Base-by-base conservation (phyloP, 2,797 vertebrate genomes). In the Gymnodraco acuticeps region DNA sequence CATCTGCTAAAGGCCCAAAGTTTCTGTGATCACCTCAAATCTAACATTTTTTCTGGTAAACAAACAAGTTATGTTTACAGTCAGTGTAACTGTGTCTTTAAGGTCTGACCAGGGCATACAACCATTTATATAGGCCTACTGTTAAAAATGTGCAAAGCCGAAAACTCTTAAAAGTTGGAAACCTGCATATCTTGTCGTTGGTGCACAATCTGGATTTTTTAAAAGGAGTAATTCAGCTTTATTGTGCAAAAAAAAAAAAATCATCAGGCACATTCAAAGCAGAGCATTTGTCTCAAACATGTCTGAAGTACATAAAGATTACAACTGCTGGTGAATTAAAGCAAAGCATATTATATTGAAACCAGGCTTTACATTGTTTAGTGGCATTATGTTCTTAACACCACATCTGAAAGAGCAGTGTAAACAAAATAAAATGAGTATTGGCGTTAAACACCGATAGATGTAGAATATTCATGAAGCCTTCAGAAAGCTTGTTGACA, bases 391-490 rank as follows among this genome's bases (percentile, higher is more conserved):
- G 2, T 17, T 54, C 1, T 61, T 54, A n/a, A 48, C 33, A 16
- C 9, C 48, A 17, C 38, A 42, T 27, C 53, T 64, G 19, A 51
- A 45, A 74, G n/a, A 68, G 62, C 33, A 41, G 41, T 74, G 13
- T 1, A 47, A 61, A 54, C 51, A 16, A 65, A 52, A 1, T 16
- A 10, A 8, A 19, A 27, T 52, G 51, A 64, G 23, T 47, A 66
- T 4, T 54, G 9, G 19, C 38, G 68, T 51, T 14, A 33, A 38
- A 50, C 38, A 13, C 50, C 3, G 16, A 43, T 43, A 41, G 47
- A 54, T 69, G 33, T 50, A 8, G 42, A 62, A 23, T 64, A 53
- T 69, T 75, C 69, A 33, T 17, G 16, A 31, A 19, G 20, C 79
- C 54, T 53, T 66, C 27, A 52, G 59, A 42, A 14, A 17, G 47